A percentile compares a stretch with the other conserved stretches of the same genome.
phyloP scores from a whole-genome alignment of 2,888 invertebrate species.

The Nymphalis c-album region DNA sequence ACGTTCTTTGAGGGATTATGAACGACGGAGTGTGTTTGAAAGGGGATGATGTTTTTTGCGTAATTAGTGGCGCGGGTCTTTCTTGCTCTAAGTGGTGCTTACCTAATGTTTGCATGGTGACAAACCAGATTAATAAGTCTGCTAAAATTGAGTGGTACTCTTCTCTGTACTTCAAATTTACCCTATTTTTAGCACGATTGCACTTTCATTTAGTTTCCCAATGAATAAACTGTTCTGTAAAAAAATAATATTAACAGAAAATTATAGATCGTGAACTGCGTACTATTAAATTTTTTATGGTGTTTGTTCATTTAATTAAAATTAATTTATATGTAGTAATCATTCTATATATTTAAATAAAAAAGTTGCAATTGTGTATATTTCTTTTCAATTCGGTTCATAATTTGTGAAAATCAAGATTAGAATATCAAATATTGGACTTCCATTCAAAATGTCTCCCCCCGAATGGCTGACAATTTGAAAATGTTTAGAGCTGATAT shows the following conservation, averaged over 20 bases:
- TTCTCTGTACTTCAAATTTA: neutral
- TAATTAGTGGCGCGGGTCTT: conserved; percentile 68
- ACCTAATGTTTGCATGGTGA: conserved; percentile 41
- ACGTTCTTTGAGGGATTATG: conserved; percentile 78
- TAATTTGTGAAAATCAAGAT: neutral
- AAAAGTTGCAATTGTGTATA: neutral
- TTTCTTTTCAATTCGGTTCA: neutral
- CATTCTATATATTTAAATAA: neutral
- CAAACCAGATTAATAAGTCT: conserved; percentile 41
- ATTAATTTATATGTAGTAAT: too few species aligned
- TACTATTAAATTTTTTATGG: too few species aligned
- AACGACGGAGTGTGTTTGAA: conserved; percentile 57
- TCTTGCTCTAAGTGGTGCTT: conserved; percentile 56
- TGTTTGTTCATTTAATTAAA: too few species aligned
- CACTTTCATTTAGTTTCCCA: neutral
- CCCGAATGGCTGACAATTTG: conserved; percentile 49
- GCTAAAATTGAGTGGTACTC: conserved; percentile 25
- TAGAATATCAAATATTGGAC: conserved; percentile 4
- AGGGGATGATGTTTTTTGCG: conserved; percentile 72
- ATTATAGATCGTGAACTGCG: too few species aligned
- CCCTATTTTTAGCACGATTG: neutral
- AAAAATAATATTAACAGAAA: too few species aligned
- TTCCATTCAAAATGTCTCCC: conserved; percentile 26
- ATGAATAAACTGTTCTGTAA: too few species aligned
- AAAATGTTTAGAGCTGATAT: conserved; percentile 58